These are phyloP conservation scores for Tribolium madens DNA, from an alignment of 1,140 invertebrate species.

Conservation along the genomic window DNA sequence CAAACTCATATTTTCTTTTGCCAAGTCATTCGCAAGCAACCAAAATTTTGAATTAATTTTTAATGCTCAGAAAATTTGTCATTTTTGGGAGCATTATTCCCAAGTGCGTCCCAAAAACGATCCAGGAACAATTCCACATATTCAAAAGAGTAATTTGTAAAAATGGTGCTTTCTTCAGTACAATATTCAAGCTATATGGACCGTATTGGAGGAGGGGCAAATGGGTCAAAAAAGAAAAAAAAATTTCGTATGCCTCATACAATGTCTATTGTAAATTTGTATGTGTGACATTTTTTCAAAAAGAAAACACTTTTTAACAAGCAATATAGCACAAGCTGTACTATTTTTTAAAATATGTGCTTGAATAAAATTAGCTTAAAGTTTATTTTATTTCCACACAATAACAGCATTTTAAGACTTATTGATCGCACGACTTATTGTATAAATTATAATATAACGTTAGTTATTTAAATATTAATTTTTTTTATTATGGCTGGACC, in stretches of 20 bases:
- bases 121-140: conserved; percentile 33
- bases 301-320: conserved; percentile 44
- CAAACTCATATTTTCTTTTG: too few relatives aligned
- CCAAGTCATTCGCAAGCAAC: too few relatives aligned
- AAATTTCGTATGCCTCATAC: conserved; percentile 65
- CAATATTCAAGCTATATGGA: conserved; percentile 65
- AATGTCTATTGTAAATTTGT: conserved; percentile 61
- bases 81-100: conserved; percentile 14
- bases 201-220: conserved; percentile 63
- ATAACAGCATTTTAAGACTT: conserved; percentile 45
- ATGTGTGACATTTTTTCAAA: conserved; percentile 64
- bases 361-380: conserved; percentile 20
- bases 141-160: conserved; percentile 57
- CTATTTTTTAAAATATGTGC: conserved; percentile 46
- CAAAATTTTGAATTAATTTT: too few relatives aligned
- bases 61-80: too few relatives aligned
- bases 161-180: conserved; percentile 66
- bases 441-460: conserved; percentile 38
- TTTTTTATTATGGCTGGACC: conserved; percentile 52
- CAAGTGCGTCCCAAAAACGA: conserved; percentile 11
- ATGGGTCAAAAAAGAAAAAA: conserved; percentile 57
- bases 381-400: conserved; percentile 29
- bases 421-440: conserved; percentile 47
- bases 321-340: conserved; percentile 54
- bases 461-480: conserved; percentile 34